Conservation (phyloP, 1,140 invertebrate species). For the Dinothrombium tinctorium region DNA sequence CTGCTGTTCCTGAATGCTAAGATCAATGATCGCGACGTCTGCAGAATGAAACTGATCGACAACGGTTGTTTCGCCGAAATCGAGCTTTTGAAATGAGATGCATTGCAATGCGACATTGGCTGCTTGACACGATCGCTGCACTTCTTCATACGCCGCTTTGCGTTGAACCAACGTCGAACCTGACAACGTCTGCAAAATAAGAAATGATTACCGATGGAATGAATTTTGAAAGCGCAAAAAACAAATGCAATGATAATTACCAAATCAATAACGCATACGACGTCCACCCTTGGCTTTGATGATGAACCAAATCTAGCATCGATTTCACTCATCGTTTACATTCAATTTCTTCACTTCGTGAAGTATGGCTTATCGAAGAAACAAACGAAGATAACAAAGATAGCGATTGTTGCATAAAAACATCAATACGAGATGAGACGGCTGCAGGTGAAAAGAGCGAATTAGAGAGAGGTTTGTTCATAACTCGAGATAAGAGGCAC, state of each 20-base stretch:
- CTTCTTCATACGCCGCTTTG: slow-evolving; percentile 16
- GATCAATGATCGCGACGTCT: slow-evolving; percentile 86
- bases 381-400: no score
- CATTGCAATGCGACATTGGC: slow-evolving; percentile 55
- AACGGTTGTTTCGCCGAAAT: slow-evolving; percentile 33
- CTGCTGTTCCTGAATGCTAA: slow-evolving; percentile 69
- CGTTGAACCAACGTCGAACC: slow-evolving; percentile 5
- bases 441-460: no score
- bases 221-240: not conserved
- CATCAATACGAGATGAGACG: no score
- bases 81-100: slow-evolving; percentile 27
- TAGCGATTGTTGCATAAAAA: no score
- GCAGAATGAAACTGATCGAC: slow-evolving; percentile 61
- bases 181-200: not conserved
- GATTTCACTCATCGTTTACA: no score
- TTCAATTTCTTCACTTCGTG: no score
- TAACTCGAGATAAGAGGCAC: no score
- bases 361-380: no score
- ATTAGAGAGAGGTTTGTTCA: no score
- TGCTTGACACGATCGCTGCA: slow-evolving; percentile 46
- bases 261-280: slow-evolving; percentile 68
- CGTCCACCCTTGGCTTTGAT: slow-evolving; percentile 38
- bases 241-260: slow-evolving; percentile 19
- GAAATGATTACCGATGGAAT: not conserved
- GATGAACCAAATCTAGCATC: no score